Evolutionary conservation across 2,113 vertebrate genomes (phyloP).

Genomic region (Columba livia): DNA sequence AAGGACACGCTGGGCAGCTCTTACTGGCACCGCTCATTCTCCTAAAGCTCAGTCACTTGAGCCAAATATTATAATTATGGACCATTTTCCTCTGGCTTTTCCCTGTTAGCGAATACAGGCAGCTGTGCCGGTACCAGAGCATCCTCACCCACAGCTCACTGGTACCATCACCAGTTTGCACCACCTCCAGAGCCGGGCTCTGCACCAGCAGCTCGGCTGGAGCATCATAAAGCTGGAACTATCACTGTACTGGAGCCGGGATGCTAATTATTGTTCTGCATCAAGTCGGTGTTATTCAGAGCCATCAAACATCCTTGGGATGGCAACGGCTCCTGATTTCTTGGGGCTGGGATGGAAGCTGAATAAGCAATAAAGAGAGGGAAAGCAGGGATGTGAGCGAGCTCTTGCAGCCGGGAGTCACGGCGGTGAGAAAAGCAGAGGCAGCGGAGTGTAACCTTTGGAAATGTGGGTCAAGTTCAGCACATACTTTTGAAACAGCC

Average conservation of each 20-base stretch:
- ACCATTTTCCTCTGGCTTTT: background rate
- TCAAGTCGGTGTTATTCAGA: accelerated
- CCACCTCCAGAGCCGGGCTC: accelerated
- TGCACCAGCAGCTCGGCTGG: background rate
- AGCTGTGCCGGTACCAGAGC: accelerated
- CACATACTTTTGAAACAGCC: background rate
- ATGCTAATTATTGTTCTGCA: background rate
- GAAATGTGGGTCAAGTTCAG: background rate
- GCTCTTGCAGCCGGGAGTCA: slow-evolving; percentile 11
- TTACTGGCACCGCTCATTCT: accelerated
- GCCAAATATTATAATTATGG: background rate
- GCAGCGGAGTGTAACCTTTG: background rate
- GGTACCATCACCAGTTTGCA: accelerated
- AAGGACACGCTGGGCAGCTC: background rate
- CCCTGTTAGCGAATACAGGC: background rate
- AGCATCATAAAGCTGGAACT: background rate
- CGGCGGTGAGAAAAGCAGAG: background rate
- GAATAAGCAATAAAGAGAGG: background rate
- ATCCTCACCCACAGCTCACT: accelerated
- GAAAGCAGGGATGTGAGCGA: background rate
- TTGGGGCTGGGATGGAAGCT: background rate
- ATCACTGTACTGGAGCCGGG: accelerated
- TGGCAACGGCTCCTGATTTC: background rate
- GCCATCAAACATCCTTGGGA: background rate
- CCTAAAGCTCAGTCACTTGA: accelerated